Conservation (phyloP, 2,888 invertebrate species). For the Tachina lurida region DNA sequence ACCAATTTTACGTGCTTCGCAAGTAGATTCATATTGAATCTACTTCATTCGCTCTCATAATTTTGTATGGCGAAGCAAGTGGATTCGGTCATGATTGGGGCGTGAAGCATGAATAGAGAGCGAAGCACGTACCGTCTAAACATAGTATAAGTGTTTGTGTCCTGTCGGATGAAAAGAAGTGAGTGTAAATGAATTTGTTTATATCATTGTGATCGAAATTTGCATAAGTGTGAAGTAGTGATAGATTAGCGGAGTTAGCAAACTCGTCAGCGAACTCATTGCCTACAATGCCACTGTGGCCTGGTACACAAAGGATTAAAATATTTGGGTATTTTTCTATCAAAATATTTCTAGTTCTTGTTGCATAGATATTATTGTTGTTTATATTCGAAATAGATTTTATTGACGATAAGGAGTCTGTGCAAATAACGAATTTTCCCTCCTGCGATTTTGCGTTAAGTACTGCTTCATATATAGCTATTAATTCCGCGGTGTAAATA, state of each 20-base stretch:
- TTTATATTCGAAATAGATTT: neutral
- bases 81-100: too few relatives aligned
- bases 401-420: too few relatives aligned
- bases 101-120: too few relatives aligned
- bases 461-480: neutral
- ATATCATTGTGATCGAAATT: neutral
- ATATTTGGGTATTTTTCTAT: neutral
- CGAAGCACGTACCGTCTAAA: too few relatives aligned
- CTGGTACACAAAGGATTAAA: neutral
- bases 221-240: neutral
- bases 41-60: too few relatives aligned
- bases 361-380: neutral
- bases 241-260: neutral
- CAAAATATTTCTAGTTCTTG: neutral
- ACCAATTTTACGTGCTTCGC: too few relatives aligned
- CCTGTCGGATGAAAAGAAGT: neutral
- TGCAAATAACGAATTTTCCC: too few relatives aligned
- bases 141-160: neutral
- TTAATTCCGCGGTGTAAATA: neutral
- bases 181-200: neutral
- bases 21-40: too few relatives aligned
- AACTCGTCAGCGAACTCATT: neutral
- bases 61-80: too few relatives aligned
- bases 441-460: neutral
- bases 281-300: neutral